A percentile compares a stretch with the other conserved stretches of the same genome.
Conservation (phyloP, 2,797 vertebrate genomes). For the Oophaga sylvatica region DNA sequence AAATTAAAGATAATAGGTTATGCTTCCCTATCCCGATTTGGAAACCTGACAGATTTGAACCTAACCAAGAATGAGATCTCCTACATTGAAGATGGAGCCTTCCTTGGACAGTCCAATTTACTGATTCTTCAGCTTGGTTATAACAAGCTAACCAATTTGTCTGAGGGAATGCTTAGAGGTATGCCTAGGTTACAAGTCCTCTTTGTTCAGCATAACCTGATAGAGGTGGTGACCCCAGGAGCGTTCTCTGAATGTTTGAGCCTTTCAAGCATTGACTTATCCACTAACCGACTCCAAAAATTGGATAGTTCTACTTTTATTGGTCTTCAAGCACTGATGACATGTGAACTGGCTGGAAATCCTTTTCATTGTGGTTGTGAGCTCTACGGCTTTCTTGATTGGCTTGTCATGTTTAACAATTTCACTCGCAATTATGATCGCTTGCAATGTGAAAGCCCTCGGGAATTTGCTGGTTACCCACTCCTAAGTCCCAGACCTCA, state of each 20-base stretch:
- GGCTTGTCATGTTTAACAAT: conserved; percentile 96
- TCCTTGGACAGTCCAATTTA: conserved; percentile 92
- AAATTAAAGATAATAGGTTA: conserved; percentile 95
- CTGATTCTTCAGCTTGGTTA: conserved; percentile 96
- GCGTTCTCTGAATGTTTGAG: conserved; percentile 95
- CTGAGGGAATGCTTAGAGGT: conserved; percentile 94
- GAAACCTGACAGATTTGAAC: conserved; percentile 97
- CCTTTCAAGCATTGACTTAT: conserved; percentile 96
- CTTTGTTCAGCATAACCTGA: conserved; percentile 96
- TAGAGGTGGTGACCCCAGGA: conserved; percentile 90
- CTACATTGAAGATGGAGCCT: conserved; percentile 96
- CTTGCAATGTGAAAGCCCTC: conserved; percentile 93
- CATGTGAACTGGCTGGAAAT: conserved; percentile 95
- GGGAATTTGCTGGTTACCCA: conserved; percentile 90
- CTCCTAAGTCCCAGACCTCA: conserved; percentile 87
- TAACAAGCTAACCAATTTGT: conserved; percentile 95
- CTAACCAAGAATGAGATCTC: conserved; percentile 98
- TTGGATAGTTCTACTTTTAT: conserved; percentile 92
- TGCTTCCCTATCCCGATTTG: conserved; percentile 93
- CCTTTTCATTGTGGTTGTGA: conserved; percentile 97
- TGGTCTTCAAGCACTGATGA: conserved; percentile 87
- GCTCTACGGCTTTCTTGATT: conserved; percentile 90
- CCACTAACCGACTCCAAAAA: conserved; percentile 92
- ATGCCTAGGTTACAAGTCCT: conserved; percentile 93
- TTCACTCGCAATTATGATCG: conserved; percentile 97